A percentile compares a stretch with the other conserved stretches of the same genome.
These are phyloP conservation scores for Cheilinus undulatus DNA, from an alignment of 2,113 vertebrate genomes.

Conservation along the genomic window DNA sequence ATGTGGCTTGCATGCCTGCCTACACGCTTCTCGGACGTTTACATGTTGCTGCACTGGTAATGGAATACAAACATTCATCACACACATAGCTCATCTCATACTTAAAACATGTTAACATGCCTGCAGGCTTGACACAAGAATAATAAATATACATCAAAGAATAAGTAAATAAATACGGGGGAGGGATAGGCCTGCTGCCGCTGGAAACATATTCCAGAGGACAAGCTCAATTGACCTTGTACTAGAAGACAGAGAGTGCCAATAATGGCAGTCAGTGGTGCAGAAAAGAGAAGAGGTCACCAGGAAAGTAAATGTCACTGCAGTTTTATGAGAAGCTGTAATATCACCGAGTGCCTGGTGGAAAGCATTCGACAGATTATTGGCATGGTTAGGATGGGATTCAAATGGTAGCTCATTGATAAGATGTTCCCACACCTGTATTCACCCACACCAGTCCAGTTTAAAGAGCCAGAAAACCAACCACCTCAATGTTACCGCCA, in stretches of 20 bases:
- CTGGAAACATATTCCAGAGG: slow-evolving; percentile 50
- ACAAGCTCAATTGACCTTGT: slow-evolving; percentile 55
- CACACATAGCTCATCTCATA: slow-evolving; percentile 37
- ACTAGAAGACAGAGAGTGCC: slow-evolving; percentile 29
- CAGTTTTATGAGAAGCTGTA: slow-evolving; percentile 37
- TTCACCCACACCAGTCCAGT: slow-evolving; percentile 13
- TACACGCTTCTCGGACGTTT: slow-evolving; percentile 46
- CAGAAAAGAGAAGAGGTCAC: slow-evolving; percentile 33
- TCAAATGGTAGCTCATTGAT: slow-evolving; percentile 44
- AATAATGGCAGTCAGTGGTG: slow-evolving; percentile 38
- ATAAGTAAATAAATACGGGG: slow-evolving; percentile 31
- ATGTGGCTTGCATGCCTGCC: slow-evolving; percentile 42
- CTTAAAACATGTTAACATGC: slow-evolving; percentile 36
- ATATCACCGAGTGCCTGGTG: slow-evolving; percentile 26
- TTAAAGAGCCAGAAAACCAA: slow-evolving; percentile 9
- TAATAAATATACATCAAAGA: slow-evolving; percentile 52
- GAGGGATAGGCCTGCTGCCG: slow-evolving; percentile 40
- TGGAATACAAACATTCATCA: slow-evolving; percentile 61
- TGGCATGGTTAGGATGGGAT: slow-evolving; percentile 13
- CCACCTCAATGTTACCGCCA: slow-evolving; percentile 20
- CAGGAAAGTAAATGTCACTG: slow-evolving; percentile 57
- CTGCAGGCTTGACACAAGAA: slow-evolving; percentile 48
- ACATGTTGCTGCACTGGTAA: slow-evolving; percentile 43
- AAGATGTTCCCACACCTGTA: slow-evolving; percentile 24
- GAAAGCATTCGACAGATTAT: slow-evolving; percentile 52